These are phyloP conservation scores for Elachura formosa DNA, from an alignment of 2,113 vertebrate species.

Conservation along the genomic window DNA sequence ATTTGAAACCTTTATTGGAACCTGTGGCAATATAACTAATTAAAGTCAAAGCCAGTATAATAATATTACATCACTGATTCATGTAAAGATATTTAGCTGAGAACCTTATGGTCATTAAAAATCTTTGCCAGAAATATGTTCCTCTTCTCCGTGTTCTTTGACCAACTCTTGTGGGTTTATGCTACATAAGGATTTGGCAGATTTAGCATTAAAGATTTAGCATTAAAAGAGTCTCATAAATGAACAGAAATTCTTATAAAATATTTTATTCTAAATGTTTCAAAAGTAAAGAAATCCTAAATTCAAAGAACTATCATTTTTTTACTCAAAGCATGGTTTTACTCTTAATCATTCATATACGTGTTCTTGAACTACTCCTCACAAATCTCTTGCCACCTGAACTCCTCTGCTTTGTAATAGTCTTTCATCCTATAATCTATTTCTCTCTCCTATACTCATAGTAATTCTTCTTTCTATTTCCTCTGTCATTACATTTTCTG, in stretches of 20 bases:
- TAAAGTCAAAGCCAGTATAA: neutral
- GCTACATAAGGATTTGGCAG: neutral
- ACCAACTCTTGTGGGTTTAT: neutral
- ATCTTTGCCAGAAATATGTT: neutral
- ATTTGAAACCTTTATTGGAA: neutral
- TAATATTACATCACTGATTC: neutral
- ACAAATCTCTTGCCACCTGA: neutral
- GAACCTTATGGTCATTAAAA: neutral
- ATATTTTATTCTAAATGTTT: neutral
- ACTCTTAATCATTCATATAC: neutral
- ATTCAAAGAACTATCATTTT: neutral
- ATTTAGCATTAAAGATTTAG: neutral
- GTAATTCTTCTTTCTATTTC: neutral
- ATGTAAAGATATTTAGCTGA: neutral
- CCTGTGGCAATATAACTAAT: neutral
- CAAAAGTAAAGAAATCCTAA: neutral
- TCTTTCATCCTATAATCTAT: neutral
- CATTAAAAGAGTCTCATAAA: neutral
- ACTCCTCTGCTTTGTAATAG: neutral
- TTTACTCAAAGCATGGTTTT: neutral
- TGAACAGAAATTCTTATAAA: neutral
- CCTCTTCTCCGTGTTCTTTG: neutral
- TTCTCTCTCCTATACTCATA: neutral
- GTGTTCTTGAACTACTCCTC: neutral
- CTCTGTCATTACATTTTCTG: neutral